Conservation (phyloP, 2,113 vertebrate species). For the Callaeas wilsoni region DNA sequence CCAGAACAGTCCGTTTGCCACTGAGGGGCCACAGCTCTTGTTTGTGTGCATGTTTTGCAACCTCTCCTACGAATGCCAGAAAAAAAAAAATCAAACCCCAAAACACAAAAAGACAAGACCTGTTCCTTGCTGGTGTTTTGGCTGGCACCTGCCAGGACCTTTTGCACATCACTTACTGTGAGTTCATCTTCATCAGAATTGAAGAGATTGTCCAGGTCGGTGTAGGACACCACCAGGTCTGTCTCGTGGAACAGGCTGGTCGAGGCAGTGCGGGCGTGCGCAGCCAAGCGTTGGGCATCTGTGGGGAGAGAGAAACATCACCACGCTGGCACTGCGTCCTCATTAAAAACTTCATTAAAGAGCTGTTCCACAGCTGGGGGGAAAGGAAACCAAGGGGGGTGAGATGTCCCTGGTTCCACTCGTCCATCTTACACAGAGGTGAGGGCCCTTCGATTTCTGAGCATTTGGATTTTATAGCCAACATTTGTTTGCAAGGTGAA, state of each 20-base stretch:
- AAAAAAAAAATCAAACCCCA: background rate
- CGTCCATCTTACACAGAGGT: background rate
- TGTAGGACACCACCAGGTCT: constrained; percentile 92
- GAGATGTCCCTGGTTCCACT: background rate
- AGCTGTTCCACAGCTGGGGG: background rate
- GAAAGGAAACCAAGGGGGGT: accelerated
- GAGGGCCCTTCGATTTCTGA: background rate
- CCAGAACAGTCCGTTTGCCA: background rate
- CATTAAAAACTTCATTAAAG: accelerated
- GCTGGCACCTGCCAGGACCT: background rate
- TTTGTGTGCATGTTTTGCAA: background rate
- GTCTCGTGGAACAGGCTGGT: constrained; percentile 95
- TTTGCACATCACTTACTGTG: constrained; percentile 77
- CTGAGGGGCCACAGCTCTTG: background rate
- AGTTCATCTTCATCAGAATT: constrained; percentile 98
- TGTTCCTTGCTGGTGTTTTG: background rate
- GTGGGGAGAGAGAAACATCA: background rate
- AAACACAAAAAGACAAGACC: background rate
- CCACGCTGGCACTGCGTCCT: accelerated
- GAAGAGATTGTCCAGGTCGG: constrained; percentile 98
- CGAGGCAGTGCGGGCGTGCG: constrained; percentile 86
- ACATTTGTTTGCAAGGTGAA: background rate
- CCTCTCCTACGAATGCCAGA: background rate
- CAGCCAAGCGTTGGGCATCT: constrained; percentile 84
- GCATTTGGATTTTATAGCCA: background rate